Conservation (phyloP, 1,140 invertebrate species). For the Pseudachorutes palmiensis region DNA sequence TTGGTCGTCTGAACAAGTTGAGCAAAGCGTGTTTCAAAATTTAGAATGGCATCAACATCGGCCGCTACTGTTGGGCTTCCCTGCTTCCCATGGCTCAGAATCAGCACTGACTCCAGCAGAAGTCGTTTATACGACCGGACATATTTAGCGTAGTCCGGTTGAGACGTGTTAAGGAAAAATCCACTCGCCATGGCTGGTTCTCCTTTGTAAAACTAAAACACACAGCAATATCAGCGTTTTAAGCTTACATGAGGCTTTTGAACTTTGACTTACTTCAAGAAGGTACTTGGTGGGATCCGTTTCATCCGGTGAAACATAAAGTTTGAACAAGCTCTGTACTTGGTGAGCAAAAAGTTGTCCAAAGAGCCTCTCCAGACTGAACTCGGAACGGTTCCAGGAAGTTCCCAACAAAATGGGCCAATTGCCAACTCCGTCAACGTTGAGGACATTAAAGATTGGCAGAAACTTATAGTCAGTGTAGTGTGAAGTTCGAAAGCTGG, state of each 20-base stretch:
- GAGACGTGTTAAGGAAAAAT: slow-evolving; percentile 43
- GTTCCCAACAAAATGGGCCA: slow-evolving; percentile 47
- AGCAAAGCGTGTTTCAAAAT: slow-evolving; percentile 52
- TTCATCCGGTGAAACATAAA: slow-evolving; percentile 49
- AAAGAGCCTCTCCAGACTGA: slow-evolving; percentile 45
- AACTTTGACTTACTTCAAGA: slow-evolving; percentile 41
- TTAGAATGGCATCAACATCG: slow-evolving; percentile 48
- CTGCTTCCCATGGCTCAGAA: slow-evolving; percentile 44
- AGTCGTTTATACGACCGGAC: slow-evolving; percentile 42
- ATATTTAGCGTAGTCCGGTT: slow-evolving; percentile 42
- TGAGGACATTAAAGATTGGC: slow-evolving; percentile 44
- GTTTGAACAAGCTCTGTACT: slow-evolving; percentile 48
- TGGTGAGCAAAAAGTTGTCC: slow-evolving; percentile 47
- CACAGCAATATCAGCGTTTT: neutral
- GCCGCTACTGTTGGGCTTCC: slow-evolving; percentile 39
- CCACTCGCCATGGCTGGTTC: slow-evolving; percentile 42
- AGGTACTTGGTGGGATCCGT: slow-evolving; percentile 48
- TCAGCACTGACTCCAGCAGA: slow-evolving; percentile 42
- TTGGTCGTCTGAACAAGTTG: slow-evolving; percentile 37
- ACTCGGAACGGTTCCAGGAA: slow-evolving; percentile 40
- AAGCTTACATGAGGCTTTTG: too few relatives aligned
- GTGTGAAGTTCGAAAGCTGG: slow-evolving; percentile 43
- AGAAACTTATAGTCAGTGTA: slow-evolving; percentile 39
- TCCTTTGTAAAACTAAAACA: slow-evolving; percentile 42
- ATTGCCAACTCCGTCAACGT: slow-evolving; percentile 43